Base-by-base conservation (phyloP, 2,888 invertebrate genomes). In the Lathronympha strigana region DNA sequence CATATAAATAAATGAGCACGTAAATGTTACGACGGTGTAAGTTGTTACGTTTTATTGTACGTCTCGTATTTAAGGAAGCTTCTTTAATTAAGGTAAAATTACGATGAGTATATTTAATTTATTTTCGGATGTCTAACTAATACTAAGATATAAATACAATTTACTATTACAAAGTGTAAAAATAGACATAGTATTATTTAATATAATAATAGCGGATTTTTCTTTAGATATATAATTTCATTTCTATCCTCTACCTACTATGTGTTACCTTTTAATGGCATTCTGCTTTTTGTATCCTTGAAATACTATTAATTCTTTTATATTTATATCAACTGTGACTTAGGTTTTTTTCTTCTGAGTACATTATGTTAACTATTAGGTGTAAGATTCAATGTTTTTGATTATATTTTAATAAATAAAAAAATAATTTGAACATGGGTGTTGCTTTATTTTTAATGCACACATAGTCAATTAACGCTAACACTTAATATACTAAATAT, bases 211-310 rank as follows among this genome's bases (percentile, higher is more conserved):
- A 53, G 19, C 31, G 19, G 4, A 17, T 53, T 53, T 58, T 21
- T 8, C 45, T 36, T 21, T 25, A 15, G 31, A 33, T n/a, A n/a
- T n/a, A n/a, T n/a, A 33, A n/a, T 4, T 40, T 45, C n/a, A 58
- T 31, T 36, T 60, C 36, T 36, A 8, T 33, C 17, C 25, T 49
- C 36, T 36, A 17, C 23, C 13, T 43, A 43, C 11, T 55, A 6
- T 28, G 5, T 25, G 23, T 8, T 40, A 9, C 28, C 55, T 49
- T 19, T 28, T 21, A 8, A 43, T 57, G 31, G 36, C 19, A 36
- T 60, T 49, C 58, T 58, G 11, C 45, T 58, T 36, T 60, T 47
- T 49, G 13, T 1, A 17, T 49, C 21, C 49, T 36, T 49, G 21
- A 23, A 23, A 19, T 33, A 36, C 49, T 60, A 21, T n/a, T n/a